Evolutionary conservation across 1,140 invertebrate species (phyloP).

Genomic region (Physella acuta): DNA sequence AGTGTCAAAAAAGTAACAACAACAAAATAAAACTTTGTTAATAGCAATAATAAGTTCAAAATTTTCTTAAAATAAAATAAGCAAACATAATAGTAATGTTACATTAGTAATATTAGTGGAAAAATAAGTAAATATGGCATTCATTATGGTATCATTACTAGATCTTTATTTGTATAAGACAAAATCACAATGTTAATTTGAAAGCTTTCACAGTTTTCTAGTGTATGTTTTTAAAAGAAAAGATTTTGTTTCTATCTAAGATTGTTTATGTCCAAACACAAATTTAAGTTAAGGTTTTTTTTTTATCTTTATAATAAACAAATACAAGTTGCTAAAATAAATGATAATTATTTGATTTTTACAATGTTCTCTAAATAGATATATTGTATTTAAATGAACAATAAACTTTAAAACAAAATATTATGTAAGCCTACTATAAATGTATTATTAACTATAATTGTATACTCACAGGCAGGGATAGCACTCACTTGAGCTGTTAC

Average conservation of each 20-base stretch:
- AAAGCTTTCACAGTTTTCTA: too few relatives aligned
- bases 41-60: not conserved
- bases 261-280: too few relatives aligned
- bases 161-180: too few relatives aligned
- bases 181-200: too few relatives aligned
- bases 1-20: not conserved
- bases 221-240: too few relatives aligned
- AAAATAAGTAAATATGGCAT: too few relatives aligned
- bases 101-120: not conserved
- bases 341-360: not conserved
- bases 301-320: not conserved
- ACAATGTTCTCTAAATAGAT: not conserved
- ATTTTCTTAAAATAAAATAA: not conserved
- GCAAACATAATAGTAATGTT: not conserved
- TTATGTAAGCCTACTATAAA: not conserved
- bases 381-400: not conserved
- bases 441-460: not conserved
- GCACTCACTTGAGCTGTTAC: constrained; percentile 91
- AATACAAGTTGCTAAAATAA: not conserved
- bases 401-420: not conserved
- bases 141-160: too few relatives aligned
- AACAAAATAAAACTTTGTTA: not conserved
- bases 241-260: too few relatives aligned
- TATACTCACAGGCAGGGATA: constrained; percentile 84
- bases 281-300: too few relatives aligned